Base-by-base conservation (phyloP, 2,797 vertebrate species). In the Hypotaenidia okinawae region DNA sequence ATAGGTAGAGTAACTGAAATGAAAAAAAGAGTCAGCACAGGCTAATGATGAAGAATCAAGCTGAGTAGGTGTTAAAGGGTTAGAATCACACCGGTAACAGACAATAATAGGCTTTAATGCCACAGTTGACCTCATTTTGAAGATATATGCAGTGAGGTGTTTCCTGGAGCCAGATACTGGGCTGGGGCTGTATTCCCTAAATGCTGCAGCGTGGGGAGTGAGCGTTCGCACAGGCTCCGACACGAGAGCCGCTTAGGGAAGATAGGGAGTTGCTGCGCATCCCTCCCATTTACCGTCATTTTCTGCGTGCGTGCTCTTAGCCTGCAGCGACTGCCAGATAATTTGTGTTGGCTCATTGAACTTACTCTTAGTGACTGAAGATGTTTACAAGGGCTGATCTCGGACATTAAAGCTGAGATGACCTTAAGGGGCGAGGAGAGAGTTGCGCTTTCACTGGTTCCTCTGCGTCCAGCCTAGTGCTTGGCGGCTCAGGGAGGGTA, bases 251-350 rank as follows among this genome's bases (percentile, higher is more conserved):
- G 30, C 18, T 73, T 16, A n/a, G n/a, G 72, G 43, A 76, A 76
- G 59, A 54, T 8, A 10, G n/a, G 57, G 19, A 61, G 37, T 59
- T 77, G 33, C 28, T 43, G 6, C 24, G 9, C 39, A 6, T 58
- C 2, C 1, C 23, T n/a, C 14, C 33, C n/a, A 4, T 4, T 57
- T 37, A 27, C 0, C 0, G 27, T 63, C 11, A n/a, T 51, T 76
- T 84, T 72, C 68, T 68, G 3, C 24, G 62, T 30, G n/a, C 0
- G 0, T 45, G 24, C 52, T 87, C 45, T 80, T 63, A 51, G 35
- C 55, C 59, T 80, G 59, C 82, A 84, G 82, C 64, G 76, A 84
- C 19, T 51, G 27, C 21, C 43, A 64, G 39, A 16, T 68, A 27
- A 64, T 73, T 73, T 54, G 59, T 76, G 45, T 68, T 84, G 80